These are phyloP conservation scores for Agonopterix arenella DNA, from an alignment of 2,888 invertebrate species.

Conservation along the genomic window DNA sequence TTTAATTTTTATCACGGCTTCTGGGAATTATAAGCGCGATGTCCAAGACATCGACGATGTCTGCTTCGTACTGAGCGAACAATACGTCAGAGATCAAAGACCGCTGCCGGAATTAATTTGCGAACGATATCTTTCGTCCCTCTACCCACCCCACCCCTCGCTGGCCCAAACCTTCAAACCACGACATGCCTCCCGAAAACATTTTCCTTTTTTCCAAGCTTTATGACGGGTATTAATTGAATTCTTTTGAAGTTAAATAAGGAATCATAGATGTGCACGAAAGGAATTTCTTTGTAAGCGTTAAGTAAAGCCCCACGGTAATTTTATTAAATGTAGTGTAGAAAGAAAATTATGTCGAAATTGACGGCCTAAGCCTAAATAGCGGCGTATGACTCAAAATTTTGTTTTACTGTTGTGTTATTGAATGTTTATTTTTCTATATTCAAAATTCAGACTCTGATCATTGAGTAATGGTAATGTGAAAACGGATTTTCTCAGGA, in stretches of 20 bases:
- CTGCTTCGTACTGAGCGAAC: constrained; percentile 56
- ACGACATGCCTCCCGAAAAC: constrained; percentile 40
- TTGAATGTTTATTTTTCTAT: no score
- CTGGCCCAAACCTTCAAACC: constrained; percentile 13
- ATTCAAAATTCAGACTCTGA: no score
- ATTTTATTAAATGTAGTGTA: no score
- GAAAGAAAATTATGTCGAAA: no score
- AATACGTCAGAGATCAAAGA: constrained; percentile 63
- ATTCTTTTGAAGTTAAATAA: constrained; percentile 26
- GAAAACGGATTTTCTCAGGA: no score
- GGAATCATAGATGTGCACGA: constrained; percentile 9
- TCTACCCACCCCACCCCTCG: constrained; percentile 19
- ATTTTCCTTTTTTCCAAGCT: constrained; percentile 34
- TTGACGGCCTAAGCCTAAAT: no score
- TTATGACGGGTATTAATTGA: constrained; percentile 23
- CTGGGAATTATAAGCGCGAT: not conserved
- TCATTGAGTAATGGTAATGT: no score
- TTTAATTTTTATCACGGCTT: no score
- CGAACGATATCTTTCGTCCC: constrained; percentile 47
- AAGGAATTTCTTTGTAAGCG: not conserved
- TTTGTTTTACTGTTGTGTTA: no score
- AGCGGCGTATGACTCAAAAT: no score
- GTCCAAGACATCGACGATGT: constrained; percentile 19
- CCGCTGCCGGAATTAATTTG: constrained; percentile 62
- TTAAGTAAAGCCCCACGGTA: no score